Base-by-base conservation (phyloP, 2,888 invertebrate genomes). In the Biston betularia region DNA sequence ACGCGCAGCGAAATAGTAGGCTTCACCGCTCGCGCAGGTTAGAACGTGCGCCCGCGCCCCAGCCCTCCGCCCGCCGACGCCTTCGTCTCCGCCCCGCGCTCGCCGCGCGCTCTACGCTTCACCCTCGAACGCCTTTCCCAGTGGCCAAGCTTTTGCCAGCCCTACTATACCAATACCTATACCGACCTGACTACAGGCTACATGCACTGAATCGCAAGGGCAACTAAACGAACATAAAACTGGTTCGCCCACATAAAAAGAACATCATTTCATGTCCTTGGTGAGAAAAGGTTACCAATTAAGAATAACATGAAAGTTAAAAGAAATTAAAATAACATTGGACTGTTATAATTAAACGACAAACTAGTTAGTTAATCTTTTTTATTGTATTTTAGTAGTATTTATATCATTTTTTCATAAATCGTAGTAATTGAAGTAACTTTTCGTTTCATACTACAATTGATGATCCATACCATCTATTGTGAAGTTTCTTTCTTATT, bases 101-200 rank as follows among this genome's bases (percentile, higher is more conserved):
- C 78, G 64, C 73, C 70, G 67, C 74, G 71, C 68, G 75, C 71
- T 76, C 76, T 78, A 76, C 81, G 76, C 82, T 83, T 83, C 85
- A 80, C 84, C 84, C 83, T 80, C 82, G 78, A 81, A 79, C 79
- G 80, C 78, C 79, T 80, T 81, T 87, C 86, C 88, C 84, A 80
- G 77, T 79, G 82, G 80, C 80, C 82, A 81, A 90, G 89, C 89
- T 90, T 90, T 90, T 84, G 84, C 87, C 82, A 85, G 82, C 82
- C 82, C 84, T 83, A 80, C 81, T 83, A 84, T 84, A 81, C 81
- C 85, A 84, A 79, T 76, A 82, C 74, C 73, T 54, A 52, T 54
- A 56, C 54, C 38, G 34, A 34, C 48, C 48, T 53, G 40, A 15
- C 35, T 15, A 50, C 34, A 15, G 34, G 44, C 48, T 46, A 77